These are phyloP conservation scores for Pelosia muscerda DNA, from an alignment of 2,888 invertebrate species.

Conservation along the genomic window DNA sequence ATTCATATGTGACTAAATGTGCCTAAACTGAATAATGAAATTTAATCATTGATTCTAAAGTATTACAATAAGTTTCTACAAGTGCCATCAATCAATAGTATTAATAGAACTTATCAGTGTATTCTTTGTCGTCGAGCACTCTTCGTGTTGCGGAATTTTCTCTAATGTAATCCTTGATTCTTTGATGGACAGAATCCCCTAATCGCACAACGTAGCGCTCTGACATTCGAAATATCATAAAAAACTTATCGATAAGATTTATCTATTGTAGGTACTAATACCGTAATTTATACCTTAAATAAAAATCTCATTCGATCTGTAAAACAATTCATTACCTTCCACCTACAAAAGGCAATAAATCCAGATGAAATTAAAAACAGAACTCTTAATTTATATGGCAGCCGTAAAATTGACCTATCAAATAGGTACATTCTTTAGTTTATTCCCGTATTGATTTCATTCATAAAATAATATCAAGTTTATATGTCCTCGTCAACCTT, in stretches of 20 bases:
- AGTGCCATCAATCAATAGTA: too few species aligned
- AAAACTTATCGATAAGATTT: not conserved
- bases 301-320: not conserved
- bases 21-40: too few species aligned
- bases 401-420: not conserved
- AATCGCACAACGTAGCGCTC: too few species aligned
- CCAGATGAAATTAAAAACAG: not conserved
- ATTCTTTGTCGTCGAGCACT: too few species aligned
- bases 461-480: not conserved
- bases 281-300: not conserved
- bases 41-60: too few species aligned
- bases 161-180: too few species aligned
- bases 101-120: too few species aligned
- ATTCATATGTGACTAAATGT: too few species aligned
- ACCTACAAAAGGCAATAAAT: constrained; percentile 2
- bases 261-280: not conserved
- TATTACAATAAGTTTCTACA: too few species aligned
- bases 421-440: not conserved
- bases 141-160: too few species aligned
- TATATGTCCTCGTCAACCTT: not conserved
- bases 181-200: too few species aligned
- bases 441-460: not conserved
- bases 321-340: not conserved
- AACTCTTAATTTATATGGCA: not conserved
- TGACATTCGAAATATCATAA: not conserved